These are phyloP conservation scores for Ctenosaura bakeri DNA, from an alignment of 2,797 vertebrate genomes.

Conservation along the genomic window DNA sequence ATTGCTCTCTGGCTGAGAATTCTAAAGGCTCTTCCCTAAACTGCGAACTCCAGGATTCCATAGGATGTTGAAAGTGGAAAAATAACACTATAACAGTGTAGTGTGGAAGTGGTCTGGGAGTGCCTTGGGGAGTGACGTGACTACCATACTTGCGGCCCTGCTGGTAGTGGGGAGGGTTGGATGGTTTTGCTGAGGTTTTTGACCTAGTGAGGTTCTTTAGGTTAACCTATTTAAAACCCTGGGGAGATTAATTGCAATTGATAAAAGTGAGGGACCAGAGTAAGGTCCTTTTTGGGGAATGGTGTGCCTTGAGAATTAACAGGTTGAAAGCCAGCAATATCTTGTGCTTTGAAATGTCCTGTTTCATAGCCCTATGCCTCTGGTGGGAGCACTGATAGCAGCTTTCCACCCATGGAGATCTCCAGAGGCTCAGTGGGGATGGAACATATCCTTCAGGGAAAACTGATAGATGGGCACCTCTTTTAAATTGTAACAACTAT, in stretches of 20 bases:
- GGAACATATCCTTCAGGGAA: not conserved
- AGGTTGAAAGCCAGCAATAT: not conserved
- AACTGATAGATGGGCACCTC: not conserved
- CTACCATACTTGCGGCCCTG: not conserved
- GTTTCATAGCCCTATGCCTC: not conserved
- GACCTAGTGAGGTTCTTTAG: not conserved
- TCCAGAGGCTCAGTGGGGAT: not conserved
- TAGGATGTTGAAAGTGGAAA: too few relatives aligned
- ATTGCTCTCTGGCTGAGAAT: too few relatives aligned
- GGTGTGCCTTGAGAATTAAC: not conserved
- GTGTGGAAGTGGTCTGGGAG: too few relatives aligned
- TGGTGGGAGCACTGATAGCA: not conserved
- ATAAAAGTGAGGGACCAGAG: not conserved
- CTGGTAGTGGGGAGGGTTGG: too few relatives aligned
- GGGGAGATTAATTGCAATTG: not conserved
- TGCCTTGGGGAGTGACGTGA: not conserved
- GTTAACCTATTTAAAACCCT: not conserved
- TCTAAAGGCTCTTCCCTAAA: too few relatives aligned
- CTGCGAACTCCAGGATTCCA: too few relatives aligned
- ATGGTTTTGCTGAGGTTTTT: too few relatives aligned
- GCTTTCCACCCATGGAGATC: not conserved
- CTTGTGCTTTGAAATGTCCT: not conserved
- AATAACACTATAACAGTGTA: too few relatives aligned
- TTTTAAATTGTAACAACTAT: not conserved
- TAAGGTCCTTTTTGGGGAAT: not conserved